Base-by-base conservation (phyloP, 2,113 vertebrate species). In the Cettia cetti region DNA sequence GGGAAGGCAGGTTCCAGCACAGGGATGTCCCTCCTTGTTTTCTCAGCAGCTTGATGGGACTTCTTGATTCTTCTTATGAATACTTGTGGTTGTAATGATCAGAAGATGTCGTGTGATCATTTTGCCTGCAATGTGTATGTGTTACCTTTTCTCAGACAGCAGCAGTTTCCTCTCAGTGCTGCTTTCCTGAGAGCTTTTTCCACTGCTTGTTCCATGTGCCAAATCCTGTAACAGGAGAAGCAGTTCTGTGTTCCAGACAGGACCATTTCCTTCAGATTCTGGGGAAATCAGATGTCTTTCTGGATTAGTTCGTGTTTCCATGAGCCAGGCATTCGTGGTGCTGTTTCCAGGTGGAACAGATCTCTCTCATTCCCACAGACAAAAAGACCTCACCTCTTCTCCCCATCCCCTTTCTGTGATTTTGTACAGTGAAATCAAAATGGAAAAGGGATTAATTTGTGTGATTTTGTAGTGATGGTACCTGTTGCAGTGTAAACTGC, bases 301-400 rank as follows among this genome's bases (percentile, higher is more conserved):
- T 78, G 56, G 33, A 33, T 64, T 75, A 78, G 10, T 27, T 71
- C 4, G 1, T 21, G 49, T 89, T 89, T 76, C 40, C n/a, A 23
- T 4, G 4, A 22, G 56, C 47, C 0, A 5, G 47, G 35, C 1
- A 2, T 4, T 57, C 0, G 0, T 37, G 64, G 23, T 74, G 8
- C 39, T 47, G 1, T 75, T 79, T 91, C 76, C n/a, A 37, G 66
- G 24, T 79, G 60, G 66, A 85, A 35, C 24, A 82, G 59, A 83
- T 66, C 56, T 84, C 19, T 80, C 39, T 64, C 28, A 56, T 15
- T 64, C 18, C n/a, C 63, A 27, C 22, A 59, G 27, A 54, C 31
- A 2, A 12, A n/a, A 18, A 79, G 71, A 17, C 39, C 5, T 75
- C 18, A 4, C 33, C 28, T 60, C 33, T 24, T 56, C 18, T 53